These are phyloP conservation scores for Cephalopachus bancanus DNA, from an alignment of 2,797 vertebrate genomes.

Conservation along the genomic window DNA sequence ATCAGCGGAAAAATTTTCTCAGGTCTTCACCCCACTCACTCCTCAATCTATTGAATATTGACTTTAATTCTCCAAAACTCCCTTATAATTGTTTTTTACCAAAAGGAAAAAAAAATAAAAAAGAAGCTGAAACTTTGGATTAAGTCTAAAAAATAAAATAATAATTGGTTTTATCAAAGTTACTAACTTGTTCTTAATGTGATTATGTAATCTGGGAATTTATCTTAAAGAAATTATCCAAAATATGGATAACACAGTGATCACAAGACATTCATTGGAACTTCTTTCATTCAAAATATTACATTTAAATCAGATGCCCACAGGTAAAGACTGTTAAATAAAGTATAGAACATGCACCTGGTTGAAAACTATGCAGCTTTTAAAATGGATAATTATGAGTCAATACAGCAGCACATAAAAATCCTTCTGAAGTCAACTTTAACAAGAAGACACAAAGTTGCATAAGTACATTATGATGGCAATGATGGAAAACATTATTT, in stretches of 20 bases:
- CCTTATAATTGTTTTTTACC: neutral
- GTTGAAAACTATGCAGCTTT: constrained; percentile 26
- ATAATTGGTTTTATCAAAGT: neutral
- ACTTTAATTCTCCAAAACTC: neutral
- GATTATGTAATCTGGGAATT: neutral
- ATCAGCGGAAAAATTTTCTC: neutral
- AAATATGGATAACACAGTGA: neutral
- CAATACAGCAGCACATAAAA: neutral
- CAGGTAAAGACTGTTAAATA: neutral
- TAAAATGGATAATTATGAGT: constrained; percentile 1
- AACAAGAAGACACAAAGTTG: neutral
- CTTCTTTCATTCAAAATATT: neutral
- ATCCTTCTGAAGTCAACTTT: neutral
- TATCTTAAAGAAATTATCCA: neutral
- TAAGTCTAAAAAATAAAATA: too few relatives aligned
- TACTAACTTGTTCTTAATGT: neutral
- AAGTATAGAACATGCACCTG: neutral
- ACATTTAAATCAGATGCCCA: neutral
- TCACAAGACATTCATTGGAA: neutral
- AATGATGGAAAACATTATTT: neutral
- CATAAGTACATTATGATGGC: neutral
- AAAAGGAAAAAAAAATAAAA: too few relatives aligned
- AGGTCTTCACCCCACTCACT: neutral
- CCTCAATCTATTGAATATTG: neutral
- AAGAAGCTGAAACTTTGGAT: too few relatives aligned